Conservation (phyloP, 2,888 invertebrate genomes). For the Scaptomyza reducta region DNA sequence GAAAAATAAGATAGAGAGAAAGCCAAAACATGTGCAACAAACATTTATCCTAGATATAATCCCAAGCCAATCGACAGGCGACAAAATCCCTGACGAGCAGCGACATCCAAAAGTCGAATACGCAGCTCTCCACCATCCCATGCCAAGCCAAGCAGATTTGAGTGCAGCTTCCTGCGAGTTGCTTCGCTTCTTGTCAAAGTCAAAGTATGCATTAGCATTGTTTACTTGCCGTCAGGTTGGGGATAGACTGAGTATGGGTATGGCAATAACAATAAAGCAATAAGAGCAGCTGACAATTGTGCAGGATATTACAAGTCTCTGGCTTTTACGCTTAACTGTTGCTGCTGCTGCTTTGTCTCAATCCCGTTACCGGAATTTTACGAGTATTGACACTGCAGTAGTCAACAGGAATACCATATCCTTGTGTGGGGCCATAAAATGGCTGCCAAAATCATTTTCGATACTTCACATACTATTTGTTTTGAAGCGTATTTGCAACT, state of each 20-base stretch:
- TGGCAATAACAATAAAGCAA: conserved; percentile 57
- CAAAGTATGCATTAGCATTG: conserved; percentile 72
- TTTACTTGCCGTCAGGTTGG: conserved; percentile 51
- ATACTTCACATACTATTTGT: conserved; percentile 32
- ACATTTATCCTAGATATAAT: conserved; percentile 57
- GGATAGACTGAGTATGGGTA: conserved; percentile 10
- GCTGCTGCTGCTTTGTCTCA: conserved; percentile 12
- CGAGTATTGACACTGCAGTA: conserved; percentile 37
- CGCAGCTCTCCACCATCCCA: not conserved
- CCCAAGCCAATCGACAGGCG: conserved; percentile 28
- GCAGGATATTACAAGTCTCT: conserved; percentile 64
- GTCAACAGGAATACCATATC: conserved; percentile 6
- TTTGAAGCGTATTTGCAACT: not conserved
- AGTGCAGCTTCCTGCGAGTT: conserved; percentile 26
- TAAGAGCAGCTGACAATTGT: conserved; percentile 58
- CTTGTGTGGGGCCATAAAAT: conserved; percentile 23
- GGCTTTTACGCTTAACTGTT: conserved; percentile 43
- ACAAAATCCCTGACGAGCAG: conserved; percentile 21
- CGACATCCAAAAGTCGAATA: conserved; percentile 36
- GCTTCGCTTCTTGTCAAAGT: conserved; percentile 38
- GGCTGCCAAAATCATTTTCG: conserved; percentile 24
- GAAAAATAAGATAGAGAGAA: conserved; percentile 52
- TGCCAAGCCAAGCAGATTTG: conserved; percentile 16
- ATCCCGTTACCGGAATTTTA: conserved; percentile 26
- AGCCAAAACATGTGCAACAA: conserved; percentile 63